Evolutionary conservation across 2,797 vertebrate species (phyloP), one percentile per base, ranked within the genome.

Genomic region (Hafferia zeledoni): DNA sequence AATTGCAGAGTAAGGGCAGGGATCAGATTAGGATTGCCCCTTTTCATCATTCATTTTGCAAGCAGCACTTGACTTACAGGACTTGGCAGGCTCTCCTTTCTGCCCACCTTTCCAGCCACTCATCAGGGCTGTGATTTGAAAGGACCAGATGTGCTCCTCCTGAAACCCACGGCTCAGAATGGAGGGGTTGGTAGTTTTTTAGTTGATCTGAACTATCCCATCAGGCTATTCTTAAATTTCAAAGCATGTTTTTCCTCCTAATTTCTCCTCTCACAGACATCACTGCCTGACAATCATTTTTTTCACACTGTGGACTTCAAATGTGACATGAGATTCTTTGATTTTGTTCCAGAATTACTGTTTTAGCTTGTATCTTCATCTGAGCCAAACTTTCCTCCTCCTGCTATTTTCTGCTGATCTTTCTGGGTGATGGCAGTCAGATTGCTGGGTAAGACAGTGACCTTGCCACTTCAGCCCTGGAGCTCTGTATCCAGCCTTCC

Each of bases 11-110:
- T 16, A 43, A 87, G 80, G 93, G 90, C 81, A 84, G 69, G 95
- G 90, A 95, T 95, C 90, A 95, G 63, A 84, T 95, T 57, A 87
- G 93, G 95, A 80, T 77, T 33, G 46, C 47, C 81, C 75, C 92
- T 93, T 95, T 96, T 93, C 96, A 96, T 89, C 92, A 72, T 83
- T 84, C 67, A 87, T 79, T 93, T 89, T 57, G 59, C 52, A 89
- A 94, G 52, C 64, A 81, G 79, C 18, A 43, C 35, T 91, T 35
- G 50, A 86, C 75, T 92, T 92, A 15, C 68, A 75, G 87, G 89
- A 44, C 50, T 95, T 95, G 94, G 90, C 92, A 94, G 94, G 75
- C 61, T 77, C 75, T 93, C 64, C 6, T 87, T 87, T 64, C 83
- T 89, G 94, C 84, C 83, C 88, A 89, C 92, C 90, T 93, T 95